phyloP scores from a whole-genome alignment of 2,113 vertebrate genomes.

The Myanophis thanlyinensis region DNA sequence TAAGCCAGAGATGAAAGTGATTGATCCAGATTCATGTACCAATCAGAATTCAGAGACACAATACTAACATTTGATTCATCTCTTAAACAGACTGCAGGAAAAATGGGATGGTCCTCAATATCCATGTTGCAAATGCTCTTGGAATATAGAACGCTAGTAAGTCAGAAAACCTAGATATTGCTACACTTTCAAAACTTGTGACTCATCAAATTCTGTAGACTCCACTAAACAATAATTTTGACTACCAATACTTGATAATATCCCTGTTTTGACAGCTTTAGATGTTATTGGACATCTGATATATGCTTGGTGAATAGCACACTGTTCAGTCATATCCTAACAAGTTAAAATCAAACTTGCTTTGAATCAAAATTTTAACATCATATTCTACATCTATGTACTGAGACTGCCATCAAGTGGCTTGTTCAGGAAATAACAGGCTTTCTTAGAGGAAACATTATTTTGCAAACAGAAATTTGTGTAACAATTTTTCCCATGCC shows the following conservation, averaged over 20 bases:
- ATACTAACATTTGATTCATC: background rate
- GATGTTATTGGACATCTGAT: background rate
- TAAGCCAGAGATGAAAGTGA: background rate
- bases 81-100: conserved; percentile 9
- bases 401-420: conserved; percentile 62
- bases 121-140: background rate
- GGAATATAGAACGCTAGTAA: background rate
- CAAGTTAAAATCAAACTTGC: conserved; percentile 5
- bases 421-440: background rate
- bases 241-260: background rate
- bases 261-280: background rate
- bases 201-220: background rate
- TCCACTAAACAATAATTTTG: background rate
- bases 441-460: background rate
- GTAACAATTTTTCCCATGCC: background rate
- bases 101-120: conserved; percentile 19
- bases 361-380: background rate
- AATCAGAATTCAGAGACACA: background rate
- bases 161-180: conserved; percentile 25
- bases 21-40: background rate
- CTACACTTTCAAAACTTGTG: background rate
- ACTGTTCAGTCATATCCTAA: background rate
- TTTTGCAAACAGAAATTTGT: background rate
- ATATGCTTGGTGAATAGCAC: background rate
- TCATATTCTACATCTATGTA: conserved; percentile 24